Conservation (phyloP, 2,888 invertebrate species). For the Thysanoteuthis rhombus region DNA sequence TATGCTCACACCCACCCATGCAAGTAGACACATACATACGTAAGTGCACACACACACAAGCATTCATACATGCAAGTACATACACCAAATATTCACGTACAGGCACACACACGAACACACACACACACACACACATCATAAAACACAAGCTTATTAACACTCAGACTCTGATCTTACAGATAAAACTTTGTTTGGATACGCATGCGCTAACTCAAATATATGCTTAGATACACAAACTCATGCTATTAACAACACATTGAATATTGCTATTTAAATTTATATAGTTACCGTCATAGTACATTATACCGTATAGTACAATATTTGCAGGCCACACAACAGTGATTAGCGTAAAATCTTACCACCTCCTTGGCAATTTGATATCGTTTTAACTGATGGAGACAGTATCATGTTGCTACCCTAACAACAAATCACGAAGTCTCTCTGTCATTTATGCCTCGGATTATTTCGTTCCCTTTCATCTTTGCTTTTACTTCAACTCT, state of each 20-base stretch:
- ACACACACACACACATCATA: too few species aligned
- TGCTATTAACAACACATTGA: neutral
- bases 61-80: too few species aligned
- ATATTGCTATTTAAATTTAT: neutral
- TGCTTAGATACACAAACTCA: neutral
- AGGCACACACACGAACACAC: too few species aligned
- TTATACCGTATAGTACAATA: neutral
- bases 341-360: neutral
- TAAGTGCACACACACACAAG: too few species aligned
- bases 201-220: neutral
- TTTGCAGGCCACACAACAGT: neutral
- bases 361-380: neutral
- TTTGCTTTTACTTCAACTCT: neutral
- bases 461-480: neutral
- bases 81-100: too few species aligned
- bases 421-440: neutral
- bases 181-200: neutral
- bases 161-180: too few species aligned
- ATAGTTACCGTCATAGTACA: neutral
- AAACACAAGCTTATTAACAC: too few species aligned
- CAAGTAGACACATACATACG: too few species aligned
- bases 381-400: neutral
- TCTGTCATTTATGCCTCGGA: neutral
- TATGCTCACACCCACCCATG: too few species aligned
- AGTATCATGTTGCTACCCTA: neutral